Percentiles rank a stretch among this genome's conserved stretches.
Evolutionary conservation across 2,113 vertebrate genomes (phyloP).

Genomic region (Ahaetulla prasina): DNA sequence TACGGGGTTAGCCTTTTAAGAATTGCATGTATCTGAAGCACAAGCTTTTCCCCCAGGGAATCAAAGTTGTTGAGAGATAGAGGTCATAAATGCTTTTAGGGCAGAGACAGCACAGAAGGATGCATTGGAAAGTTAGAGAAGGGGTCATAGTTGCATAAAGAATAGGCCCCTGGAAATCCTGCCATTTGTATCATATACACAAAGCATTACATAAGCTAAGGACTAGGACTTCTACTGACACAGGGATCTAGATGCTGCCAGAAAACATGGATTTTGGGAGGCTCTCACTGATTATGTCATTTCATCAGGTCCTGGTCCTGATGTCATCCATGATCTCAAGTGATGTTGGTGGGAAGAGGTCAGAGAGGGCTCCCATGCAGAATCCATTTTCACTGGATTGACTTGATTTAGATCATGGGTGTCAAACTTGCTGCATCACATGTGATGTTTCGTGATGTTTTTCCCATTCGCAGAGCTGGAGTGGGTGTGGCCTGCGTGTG

Average conservation of each 20-base stretch:
- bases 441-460: too few species aligned
- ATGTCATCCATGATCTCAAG: background rate
- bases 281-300: background rate
- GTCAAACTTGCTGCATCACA: too few species aligned
- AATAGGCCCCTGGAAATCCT: background rate
- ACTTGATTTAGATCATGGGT: background rate
- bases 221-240: background rate
- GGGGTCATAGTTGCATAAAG: background rate
- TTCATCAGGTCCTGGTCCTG: background rate
- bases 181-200: background rate
- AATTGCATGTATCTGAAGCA: background rate
- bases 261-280: background rate
- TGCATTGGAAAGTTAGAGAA: background rate
- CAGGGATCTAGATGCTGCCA: background rate
- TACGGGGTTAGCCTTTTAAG: background rate
- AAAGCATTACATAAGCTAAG: background rate
- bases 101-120: background rate
- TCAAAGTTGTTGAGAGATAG: background rate
- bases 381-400: background rate
- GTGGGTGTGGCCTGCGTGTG: too few species aligned
- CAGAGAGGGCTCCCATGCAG: background rate
- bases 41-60: background rate
- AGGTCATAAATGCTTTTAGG: background rate
- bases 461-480: too few species aligned
- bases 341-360: background rate